Conservation (phyloP, 2,797 vertebrate genomes). For the Sphenodon punctatus region DNA sequence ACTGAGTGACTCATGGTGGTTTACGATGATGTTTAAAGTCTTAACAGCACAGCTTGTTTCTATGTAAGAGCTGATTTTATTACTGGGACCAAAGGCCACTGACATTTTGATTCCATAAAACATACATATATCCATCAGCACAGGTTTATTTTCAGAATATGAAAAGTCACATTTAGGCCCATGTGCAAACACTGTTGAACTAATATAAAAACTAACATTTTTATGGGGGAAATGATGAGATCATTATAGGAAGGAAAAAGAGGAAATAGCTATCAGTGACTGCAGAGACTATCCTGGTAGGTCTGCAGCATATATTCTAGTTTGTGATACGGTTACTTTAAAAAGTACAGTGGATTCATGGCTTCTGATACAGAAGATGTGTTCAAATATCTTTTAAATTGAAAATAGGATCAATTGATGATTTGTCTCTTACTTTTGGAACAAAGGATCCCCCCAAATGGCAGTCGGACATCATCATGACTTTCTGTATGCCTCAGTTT, state of each 20-base stretch:
- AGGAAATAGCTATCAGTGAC: neutral
- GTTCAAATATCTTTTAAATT: neutral
- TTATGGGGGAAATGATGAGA: neutral
- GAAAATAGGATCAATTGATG: neutral
- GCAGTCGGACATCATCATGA: too few species aligned
- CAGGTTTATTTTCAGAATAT: slow-evolving; percentile 48
- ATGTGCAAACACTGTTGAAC: neutral
- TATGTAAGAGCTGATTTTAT: slow-evolving; percentile 68
- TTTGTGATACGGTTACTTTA: neutral
- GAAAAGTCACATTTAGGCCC: slow-evolving; percentile 22
- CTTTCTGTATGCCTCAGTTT: fast-evolving
- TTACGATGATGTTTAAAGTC: slow-evolving; percentile 69
- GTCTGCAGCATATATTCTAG: neutral
- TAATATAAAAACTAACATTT: slow-evolving; percentile 8
- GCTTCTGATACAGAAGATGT: neutral
- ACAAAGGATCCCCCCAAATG: too few species aligned
- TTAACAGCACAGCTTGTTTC: slow-evolving; percentile 70
- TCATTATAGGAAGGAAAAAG: neutral
- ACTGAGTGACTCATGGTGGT: slow-evolving; percentile 64
- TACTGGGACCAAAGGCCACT: slow-evolving; percentile 60
- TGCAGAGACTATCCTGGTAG: neutral
- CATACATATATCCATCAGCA: slow-evolving; percentile 42
- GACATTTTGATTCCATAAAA: slow-evolving; percentile 69
- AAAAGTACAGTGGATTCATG: neutral
- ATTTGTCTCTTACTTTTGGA: neutral